phyloP scores from a whole-genome alignment of 2,797 vertebrate genomes.

The Tamandua tetradactyla region DNA sequence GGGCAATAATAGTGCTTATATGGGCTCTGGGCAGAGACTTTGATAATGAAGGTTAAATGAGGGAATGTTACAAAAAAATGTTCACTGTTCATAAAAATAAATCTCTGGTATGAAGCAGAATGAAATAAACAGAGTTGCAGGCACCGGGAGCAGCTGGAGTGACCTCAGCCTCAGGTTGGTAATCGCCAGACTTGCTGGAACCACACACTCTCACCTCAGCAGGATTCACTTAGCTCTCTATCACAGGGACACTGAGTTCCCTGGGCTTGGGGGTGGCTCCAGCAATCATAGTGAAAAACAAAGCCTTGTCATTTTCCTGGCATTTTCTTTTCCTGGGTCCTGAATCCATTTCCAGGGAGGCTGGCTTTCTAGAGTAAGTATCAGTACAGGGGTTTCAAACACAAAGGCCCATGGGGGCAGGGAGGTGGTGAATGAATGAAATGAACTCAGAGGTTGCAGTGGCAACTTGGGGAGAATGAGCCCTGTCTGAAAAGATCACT shows the following conservation, averaged over 20 bases:
- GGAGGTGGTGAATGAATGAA: neutral
- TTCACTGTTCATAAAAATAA: slow-evolving; percentile 82
- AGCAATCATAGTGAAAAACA: slow-evolving; percentile 40
- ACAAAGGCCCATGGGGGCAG: neutral
- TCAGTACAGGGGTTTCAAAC: neutral
- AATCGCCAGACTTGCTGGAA: slow-evolving; percentile 60
- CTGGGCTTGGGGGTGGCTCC: neutral
- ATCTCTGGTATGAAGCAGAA: slow-evolving; percentile 76
- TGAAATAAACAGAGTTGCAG: slow-evolving; percentile 77
- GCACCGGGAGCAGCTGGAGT: slow-evolving; percentile 64
- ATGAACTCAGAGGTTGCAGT: neutral
- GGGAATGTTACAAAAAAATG: slow-evolving; percentile 80
- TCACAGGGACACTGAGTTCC: slow-evolving; percentile 37
- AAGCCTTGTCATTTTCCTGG: neutral
- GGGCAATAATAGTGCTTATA: slow-evolving; percentile 75
- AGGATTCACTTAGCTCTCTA: slow-evolving; percentile 56
- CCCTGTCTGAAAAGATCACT: neutral
- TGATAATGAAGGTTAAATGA: slow-evolving; percentile 84
- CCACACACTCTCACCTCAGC: slow-evolving; percentile 59
- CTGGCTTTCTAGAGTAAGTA: neutral
- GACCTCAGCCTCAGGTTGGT: slow-evolving; percentile 75
- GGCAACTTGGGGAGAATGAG: neutral
- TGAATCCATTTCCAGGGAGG: neutral
- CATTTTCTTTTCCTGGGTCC: neutral
- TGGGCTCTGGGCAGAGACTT: slow-evolving; percentile 78